Evolutionary conservation across 2,113 vertebrate genomes (phyloP).

Genomic region (Nipponia nippon): DNA sequence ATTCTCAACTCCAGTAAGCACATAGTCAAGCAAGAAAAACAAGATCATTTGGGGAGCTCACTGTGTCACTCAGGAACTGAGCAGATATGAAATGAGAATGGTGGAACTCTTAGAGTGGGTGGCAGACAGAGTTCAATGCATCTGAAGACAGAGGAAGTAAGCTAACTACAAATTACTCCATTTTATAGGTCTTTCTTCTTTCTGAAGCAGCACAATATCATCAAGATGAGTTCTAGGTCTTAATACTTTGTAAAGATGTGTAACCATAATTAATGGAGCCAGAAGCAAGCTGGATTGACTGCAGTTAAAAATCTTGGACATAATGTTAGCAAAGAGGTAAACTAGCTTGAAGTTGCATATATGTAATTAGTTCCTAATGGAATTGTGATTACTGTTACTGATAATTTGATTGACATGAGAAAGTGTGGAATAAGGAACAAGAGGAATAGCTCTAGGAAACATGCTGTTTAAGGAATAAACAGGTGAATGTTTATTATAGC

Average conservation of each 20-base stretch:
- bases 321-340: conserved; percentile 37
- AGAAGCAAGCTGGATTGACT: conserved; percentile 8
- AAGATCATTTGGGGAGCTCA: background rate
- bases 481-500: background rate
- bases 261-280: background rate
- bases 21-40: background rate
- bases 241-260: background rate
- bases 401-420: conserved; percentile 55
- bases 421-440: background rate
- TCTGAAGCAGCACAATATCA: background rate
- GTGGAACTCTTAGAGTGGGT: background rate
- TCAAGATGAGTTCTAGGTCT: background rate
- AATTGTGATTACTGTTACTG: conserved; percentile 60
- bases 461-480: background rate
- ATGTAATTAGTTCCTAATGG: conserved; percentile 51
- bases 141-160: background rate
- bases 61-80: background rate
- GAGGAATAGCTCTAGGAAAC: conserved; percentile 3
- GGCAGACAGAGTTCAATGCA: background rate
- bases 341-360: conserved; percentile 10
- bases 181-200: background rate
- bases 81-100: background rate
- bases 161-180: background rate
- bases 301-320: conserved; percentile 13
- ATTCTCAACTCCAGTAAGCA: background rate